Evolutionary conservation across 2,797 vertebrate genomes (phyloP).

Genomic region (Buceros bicornis): DNA sequence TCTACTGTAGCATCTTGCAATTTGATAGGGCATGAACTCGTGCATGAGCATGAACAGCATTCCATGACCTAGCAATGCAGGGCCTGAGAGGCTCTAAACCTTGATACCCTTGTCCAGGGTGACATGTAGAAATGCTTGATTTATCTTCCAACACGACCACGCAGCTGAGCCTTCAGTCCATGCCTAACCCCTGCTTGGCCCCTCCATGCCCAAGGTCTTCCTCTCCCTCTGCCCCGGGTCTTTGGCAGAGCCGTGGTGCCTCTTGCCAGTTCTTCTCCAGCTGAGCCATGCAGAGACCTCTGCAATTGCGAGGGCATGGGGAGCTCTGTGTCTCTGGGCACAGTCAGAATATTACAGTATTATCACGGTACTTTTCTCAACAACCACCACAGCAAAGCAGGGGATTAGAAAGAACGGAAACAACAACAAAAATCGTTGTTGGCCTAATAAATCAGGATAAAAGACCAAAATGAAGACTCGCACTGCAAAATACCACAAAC

Average conservation of each 20-base stretch:
- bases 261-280: neutral
- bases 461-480: neutral
- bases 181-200: neutral
- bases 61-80: neutral
- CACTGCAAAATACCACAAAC: neutral
- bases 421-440: neutral
- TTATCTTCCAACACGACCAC: neutral
- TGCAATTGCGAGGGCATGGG: accelerated
- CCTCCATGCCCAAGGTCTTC: too few relatives aligned
- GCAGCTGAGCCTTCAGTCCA: neutral
- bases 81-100: neutral
- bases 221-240: too few relatives aligned
- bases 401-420: too few relatives aligned
- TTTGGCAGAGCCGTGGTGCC: neutral
- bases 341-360: neutral
- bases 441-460: neutral
- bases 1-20: neutral
- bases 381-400: neutral
- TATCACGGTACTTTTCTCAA: neutral
- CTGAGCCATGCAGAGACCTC: neutral
- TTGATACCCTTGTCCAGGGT: neutral
- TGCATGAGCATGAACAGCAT: neutral
- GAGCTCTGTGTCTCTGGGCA: neutral
- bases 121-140: neutral
- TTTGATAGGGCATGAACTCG: neutral